phyloP scores from a whole-genome alignment of 2,888 invertebrate species.

The Acanthopleura granulata region DNA sequence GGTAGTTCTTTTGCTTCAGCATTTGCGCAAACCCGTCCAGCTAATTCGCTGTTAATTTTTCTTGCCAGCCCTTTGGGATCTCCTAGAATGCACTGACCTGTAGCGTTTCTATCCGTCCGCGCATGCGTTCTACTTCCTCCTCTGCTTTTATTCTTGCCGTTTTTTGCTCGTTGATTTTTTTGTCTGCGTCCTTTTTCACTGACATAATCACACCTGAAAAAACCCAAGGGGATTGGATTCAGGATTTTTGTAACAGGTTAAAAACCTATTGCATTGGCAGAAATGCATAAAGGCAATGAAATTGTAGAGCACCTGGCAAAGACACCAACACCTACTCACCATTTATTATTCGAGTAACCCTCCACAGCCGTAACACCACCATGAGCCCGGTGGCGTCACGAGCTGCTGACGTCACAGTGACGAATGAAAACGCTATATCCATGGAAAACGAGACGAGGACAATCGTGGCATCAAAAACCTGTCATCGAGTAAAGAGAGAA shows the following conservation, averaged over 20 bases:
- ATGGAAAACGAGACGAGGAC: constrained; percentile 45
- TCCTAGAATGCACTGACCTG: constrained; percentile 15
- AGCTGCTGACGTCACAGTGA: constrained; percentile 36
- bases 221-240: too few species aligned
- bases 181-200: constrained; percentile 41
- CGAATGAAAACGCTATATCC: constrained; percentile 49
- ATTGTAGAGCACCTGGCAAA: too few species aligned
- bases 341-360: constrained; percentile 52
- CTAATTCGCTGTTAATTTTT: not conserved
- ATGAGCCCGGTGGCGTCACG: constrained; percentile 46
- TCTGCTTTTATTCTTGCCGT: constrained; percentile 25
- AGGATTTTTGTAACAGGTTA: too few species aligned
- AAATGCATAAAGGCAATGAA: too few species aligned
- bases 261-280: too few species aligned
- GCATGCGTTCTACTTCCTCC: constrained; percentile 24
- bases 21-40: too few species aligned
- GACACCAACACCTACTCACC: constrained; percentile 30
- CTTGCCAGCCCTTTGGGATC: not conserved
- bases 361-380: constrained; percentile 48
- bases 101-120: constrained; percentile 21
- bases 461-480: constrained; percentile 52
- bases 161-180: constrained; percentile 35
- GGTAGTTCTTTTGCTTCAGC: too few species aligned
- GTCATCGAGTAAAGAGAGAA: too few species aligned
- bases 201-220: constrained; percentile 39